phyloP scores from a whole-genome alignment of 2,797 vertebrate genomes.

The Kryptolebias ocellatus region DNA sequence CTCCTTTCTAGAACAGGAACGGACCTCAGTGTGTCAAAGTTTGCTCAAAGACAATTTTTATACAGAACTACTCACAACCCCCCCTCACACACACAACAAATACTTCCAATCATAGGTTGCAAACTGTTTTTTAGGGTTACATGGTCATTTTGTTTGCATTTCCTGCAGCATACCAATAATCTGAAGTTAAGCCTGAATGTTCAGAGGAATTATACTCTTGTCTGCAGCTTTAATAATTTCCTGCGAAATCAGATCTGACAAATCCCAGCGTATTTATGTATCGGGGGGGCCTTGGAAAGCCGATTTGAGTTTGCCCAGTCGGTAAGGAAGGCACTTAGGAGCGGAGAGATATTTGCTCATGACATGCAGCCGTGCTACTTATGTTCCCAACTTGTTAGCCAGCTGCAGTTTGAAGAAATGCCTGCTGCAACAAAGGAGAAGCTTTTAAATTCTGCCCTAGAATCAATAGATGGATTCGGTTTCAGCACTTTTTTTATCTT shows the following conservation, averaged over 20 bases:
- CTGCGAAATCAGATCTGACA: conserved; percentile 49
- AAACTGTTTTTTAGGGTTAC: neutral
- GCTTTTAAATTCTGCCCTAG: conserved; percentile 21
- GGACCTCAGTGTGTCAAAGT: neutral
- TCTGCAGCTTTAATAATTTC: conserved; percentile 43
- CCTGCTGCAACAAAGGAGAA: conserved; percentile 24
- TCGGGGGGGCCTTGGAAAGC: conserved; percentile 39
- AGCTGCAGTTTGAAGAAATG: conserved; percentile 21
- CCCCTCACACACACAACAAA: neutral
- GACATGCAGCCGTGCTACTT: conserved; percentile 20
- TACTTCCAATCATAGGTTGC: neutral
- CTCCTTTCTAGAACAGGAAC: no score
- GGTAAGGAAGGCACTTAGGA: conserved; percentile 38
- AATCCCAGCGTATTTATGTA: conserved; percentile 46
- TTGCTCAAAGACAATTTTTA: neutral
- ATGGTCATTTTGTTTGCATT: conserved; percentile 40
- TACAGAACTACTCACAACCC: neutral
- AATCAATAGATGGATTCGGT: conserved; percentile 27
- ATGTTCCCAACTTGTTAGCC: conserved; percentile 26
- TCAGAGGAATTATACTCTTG: conserved; percentile 37
- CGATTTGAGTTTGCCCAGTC: conserved; percentile 42
- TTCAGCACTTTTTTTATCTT: conserved; percentile 44
- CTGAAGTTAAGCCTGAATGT: conserved; percentile 41
- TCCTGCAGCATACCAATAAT: conserved; percentile 41
- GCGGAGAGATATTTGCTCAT: conserved; percentile 3